A percentile compares a stretch with the other conserved stretches of the same genome.
Evolutionary conservation across 2,888 invertebrate genomes (phyloP).

Genomic region (Zygaena filipendulae): DNA sequence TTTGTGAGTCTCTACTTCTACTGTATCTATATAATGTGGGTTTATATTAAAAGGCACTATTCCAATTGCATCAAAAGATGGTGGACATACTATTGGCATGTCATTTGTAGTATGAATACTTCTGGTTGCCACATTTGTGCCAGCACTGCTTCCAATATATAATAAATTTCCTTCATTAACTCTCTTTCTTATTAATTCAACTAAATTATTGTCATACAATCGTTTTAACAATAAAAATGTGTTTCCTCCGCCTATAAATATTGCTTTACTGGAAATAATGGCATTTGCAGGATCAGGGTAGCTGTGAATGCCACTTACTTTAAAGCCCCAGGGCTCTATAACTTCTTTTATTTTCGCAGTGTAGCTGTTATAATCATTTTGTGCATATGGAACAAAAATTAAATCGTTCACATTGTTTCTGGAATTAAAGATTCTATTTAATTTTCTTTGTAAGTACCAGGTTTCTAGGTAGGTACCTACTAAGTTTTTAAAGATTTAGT

Average conservation of each 20-base stretch:
- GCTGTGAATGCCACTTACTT: conserved; percentile 74
- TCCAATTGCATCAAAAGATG: conserved; percentile 75
- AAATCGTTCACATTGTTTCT: conserved; percentile 74
- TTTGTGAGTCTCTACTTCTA: conserved; percentile 72
- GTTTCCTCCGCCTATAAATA: conserved; percentile 86
- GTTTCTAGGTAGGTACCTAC: too few species aligned
- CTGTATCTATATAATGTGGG: conserved; percentile 81
- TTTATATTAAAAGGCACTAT: conserved; percentile 87
- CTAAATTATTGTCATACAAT: conserved; percentile 74
- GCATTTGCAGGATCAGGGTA: conserved; percentile 64
- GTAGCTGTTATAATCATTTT: conserved; percentile 73
- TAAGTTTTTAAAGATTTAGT: too few species aligned
- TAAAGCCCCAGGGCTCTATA: conserved; percentile 73
- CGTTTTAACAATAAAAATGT: conserved; percentile 79
- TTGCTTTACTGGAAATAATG: conserved; percentile 71
- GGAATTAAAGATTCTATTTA: conserved; percentile 24
- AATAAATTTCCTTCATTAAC: conserved; percentile 73
- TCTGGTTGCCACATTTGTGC: conserved; percentile 83
- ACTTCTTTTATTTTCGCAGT: conserved; percentile 68
- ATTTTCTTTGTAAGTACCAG: conserved; percentile 1
- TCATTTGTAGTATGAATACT: conserved; percentile 88
- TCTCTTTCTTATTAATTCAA: conserved; percentile 70
- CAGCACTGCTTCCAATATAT: conserved; percentile 85
- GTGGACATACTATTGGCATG: conserved; percentile 87
- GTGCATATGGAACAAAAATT: conserved; percentile 81